Base-by-base conservation (phyloP, 2,113 vertebrate genomes). In the human (Homo sapiens) region DNA sequence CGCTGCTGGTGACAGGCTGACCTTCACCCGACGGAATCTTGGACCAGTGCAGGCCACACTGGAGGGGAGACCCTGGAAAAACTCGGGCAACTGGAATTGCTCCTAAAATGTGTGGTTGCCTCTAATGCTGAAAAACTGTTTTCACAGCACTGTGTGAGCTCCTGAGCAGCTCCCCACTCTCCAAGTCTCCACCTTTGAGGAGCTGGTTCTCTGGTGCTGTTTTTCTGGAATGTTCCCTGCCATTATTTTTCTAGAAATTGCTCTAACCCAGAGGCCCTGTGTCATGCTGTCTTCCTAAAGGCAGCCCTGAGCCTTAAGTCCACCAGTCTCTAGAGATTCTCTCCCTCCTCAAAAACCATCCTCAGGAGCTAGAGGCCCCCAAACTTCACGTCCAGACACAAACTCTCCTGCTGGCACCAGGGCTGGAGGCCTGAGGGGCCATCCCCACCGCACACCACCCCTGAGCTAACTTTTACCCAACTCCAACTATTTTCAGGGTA, bases 1-100 rank as follows among this genome's bases (percentile, higher is more conserved):
- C 0, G 1, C 10, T 6, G 6, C 32, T 32, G 4, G 12, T 0
- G 22, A 64, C 55, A 3, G 4, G 43, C 86, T 13, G 12, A 14
- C 27, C 43, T 64, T 78, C 5, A 57, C 8, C 38, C 10, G 1
- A 5, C 6, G 35, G 76, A 22, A 13, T 35, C 3, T 22, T 52
- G 68, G 57, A 17, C 7, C 18, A 13, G 43, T 32, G 5, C 35
- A 61, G 43, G 45, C 48, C 55, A 8, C 3, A 0, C 5, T 2
- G 10, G 43, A 66, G 32, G 35, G 27, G 57, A 45, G 57, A 32
- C 35, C 78, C 27, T 1, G 1, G 48, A 43, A 23, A 32, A 32
- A 32, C 8, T 2, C 2, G 2, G 20, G 32, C 2, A 5, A 3
- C 20, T 9, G 22, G 6, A 89, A 73, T 73, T 12, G 4, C 40